Evolutionary conservation across 2,797 vertebrate species (phyloP), one percentile per base, ranked within the genome.

Genomic region (Delichon dasypus): DNA sequence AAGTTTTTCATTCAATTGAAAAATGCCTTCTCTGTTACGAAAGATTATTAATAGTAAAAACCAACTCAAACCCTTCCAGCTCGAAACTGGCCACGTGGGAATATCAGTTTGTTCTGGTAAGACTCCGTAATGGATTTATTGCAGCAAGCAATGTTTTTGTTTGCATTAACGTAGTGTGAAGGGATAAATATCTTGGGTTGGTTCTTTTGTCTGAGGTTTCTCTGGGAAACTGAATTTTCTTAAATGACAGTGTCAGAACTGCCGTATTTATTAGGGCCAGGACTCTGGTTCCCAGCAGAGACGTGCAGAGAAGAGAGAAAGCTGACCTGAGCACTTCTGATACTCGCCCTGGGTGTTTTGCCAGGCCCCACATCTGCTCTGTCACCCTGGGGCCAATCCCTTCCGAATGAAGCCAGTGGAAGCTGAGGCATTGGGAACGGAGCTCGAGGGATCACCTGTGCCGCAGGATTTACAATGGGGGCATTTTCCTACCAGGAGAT

Each of bases 141-240:
- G 80, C 47, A 62, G 80, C 0, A 0, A 78, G 62, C 2, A 0
- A 32, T 68, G 58, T 1, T 81, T 91, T 58, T 88, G 76, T 90
- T 93, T 94, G 88, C 58, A 54, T 88, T 84, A 86, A 74, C 29
- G 7, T 34, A 57, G 26, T 22, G n/a, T 44, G 67, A 95, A 90
- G 54, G 30, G 73, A 86, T 88, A 88, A 83, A 76, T 77, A 86
- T 45, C 85, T 85, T 34, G 32, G 26, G 32, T 12, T 81, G 58
- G 50, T 26, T 76, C n/a, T 86, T 93, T 74, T 77, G 76, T 71
- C 50, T 47, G 65, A 90, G 61, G 16, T 90, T 94, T 72, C 54
- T 29, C 73, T 54, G n/a, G 58, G 73, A 90, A 83, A 83, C 18
- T 16, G 38, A 32, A 57, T 86, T 88, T 83, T 75, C 73, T 75